Base-by-base conservation (phyloP, 2,113 vertebrate genomes). In the Ascaphus truei region DNA sequence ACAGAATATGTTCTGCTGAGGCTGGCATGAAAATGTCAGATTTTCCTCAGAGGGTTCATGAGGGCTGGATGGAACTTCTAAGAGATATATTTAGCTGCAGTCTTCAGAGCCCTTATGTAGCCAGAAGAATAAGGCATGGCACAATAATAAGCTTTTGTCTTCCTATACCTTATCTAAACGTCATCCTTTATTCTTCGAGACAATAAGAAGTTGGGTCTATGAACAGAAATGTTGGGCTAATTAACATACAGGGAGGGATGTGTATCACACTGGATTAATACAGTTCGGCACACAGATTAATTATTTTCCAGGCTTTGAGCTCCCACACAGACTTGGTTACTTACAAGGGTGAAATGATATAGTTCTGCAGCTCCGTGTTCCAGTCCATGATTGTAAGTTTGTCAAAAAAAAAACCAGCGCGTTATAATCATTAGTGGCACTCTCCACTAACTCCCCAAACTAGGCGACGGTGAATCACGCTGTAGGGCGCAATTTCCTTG, bases 31-130 rank as follows among this genome's bases (percentile, higher is more conserved):
- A 41, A 71, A 71, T 50, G 52, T 39, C 45, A 52, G 7, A 55
- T 71, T 61, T 71, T 37, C 39, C 41, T 50, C 30, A 59, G 11
- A 50, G 31, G 57, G 56, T 20, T 60, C 31, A 45, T 30, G 30
- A 47, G 53, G 37, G 55, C 23, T 59, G 20, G 30, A 50, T 52
- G n/a, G 33, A 52, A 71, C 53, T 36, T 50, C 56, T 61, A 34
- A 52, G 33, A 61, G 22, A 60, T 23, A 29, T 39, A 33, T 23
- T 60, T 51, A 52, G 16, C 57, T 61, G 45, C 27, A 61, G 10
- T 48, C 67, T 61, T 39, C 31, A 41, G 45, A 52, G 31, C 23
- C 55, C 23, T 60, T 30, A 39, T 45, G 13, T 15, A 37, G 43
- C 15, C 41, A 68, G 31, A 59, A 26, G 9, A 37, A 50, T 50